Conservation (phyloP, 2,113 vertebrate genomes). For the Onychorhynchus coronatus region DNA sequence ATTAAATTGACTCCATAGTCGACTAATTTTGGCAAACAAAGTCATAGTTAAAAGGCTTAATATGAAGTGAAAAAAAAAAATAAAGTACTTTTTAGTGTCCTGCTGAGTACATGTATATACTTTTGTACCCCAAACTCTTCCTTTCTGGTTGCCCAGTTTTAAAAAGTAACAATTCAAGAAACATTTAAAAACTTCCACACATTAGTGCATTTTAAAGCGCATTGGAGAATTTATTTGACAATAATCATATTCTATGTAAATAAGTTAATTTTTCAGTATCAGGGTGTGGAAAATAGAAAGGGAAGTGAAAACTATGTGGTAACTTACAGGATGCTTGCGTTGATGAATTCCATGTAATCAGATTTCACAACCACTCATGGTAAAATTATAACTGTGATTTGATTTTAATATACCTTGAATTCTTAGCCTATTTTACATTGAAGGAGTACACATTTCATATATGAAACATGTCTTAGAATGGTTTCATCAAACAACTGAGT, state of each 20-base stretch:
- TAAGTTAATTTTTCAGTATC: not conserved
- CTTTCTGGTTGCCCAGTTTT: not conserved
- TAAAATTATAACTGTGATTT: not conserved
- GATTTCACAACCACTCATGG: not conserved
- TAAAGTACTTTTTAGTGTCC: not conserved
- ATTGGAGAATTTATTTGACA: not conserved
- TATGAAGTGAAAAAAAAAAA: not conserved
- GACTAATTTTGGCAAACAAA: not conserved
- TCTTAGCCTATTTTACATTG: not conserved
- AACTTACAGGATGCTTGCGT: not conserved
- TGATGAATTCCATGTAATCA: not conserved
- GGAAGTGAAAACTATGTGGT: not conserved
- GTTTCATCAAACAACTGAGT: not conserved
- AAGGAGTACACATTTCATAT: not conserved
- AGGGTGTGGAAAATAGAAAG: not conserved
- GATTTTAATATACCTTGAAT: not conserved
- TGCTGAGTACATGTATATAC: not conserved
- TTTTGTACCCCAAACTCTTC: not conserved
- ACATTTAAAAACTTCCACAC: not conserved
- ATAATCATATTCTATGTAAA: not conserved
- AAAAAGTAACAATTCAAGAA: not conserved
- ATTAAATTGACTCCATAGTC: not conserved
- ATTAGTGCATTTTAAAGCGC: not conserved
- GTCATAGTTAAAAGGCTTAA: not conserved
- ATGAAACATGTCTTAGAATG: not conserved